Conservation (phyloP, 2,113 vertebrate species). For the Gallinago media region DNA sequence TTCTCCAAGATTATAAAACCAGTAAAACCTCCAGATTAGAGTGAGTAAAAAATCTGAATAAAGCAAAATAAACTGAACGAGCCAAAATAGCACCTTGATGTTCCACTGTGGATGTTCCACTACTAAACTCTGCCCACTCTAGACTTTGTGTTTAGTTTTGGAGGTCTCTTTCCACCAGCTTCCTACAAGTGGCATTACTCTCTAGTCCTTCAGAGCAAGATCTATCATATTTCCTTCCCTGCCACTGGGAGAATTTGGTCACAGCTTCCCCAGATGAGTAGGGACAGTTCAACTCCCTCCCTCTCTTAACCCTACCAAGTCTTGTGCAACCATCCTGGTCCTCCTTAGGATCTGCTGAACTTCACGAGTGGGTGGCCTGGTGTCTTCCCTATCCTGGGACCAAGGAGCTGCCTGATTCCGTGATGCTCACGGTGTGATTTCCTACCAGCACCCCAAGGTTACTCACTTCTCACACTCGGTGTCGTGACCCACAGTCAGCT, state of each 20-base stretch:
- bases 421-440: background rate
- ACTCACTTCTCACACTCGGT: conserved; percentile 81
- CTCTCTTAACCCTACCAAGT: background rate
- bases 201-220: background rate
- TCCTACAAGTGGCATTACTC: background rate
- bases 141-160: background rate
- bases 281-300: background rate
- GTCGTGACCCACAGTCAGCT: conserved; percentile 87
- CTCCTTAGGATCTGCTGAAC: background rate
- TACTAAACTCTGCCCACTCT: background rate
- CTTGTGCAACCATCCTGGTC: background rate
- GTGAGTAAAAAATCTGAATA: background rate
- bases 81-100: background rate
- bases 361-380: background rate
- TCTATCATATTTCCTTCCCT: background rate
- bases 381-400: background rate
- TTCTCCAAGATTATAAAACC: rapidly evolving
- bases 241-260: background rate
- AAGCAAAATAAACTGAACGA: background rate
- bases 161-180: background rate
- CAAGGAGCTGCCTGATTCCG: background rate
- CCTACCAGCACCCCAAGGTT: rapidly evolving
- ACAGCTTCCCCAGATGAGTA: background rate
- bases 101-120: background rate
- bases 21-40: background rate